Percentiles rank a stretch among this genome's conserved stretches.
Evolutionary conservation across 2,113 vertebrate species (phyloP).

Genomic region (Herpailurus yagouaroundi): DNA sequence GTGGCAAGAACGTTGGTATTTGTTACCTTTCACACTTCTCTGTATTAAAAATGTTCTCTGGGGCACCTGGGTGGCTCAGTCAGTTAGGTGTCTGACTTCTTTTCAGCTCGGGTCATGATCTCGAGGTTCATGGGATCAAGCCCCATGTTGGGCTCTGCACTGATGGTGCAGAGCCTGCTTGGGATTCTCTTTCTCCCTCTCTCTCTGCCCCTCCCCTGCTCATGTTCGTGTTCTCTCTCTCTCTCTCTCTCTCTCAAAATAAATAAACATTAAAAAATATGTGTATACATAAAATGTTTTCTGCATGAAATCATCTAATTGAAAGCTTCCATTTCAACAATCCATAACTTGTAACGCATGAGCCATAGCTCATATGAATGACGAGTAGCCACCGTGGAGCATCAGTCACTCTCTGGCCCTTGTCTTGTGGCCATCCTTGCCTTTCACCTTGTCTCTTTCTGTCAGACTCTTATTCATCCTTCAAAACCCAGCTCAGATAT

Average conservation of each 20-base stretch:
- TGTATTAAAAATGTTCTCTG: slow-evolving; percentile 5
- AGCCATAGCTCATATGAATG: background rate
- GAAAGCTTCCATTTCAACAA: background rate
- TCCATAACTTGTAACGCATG: background rate
- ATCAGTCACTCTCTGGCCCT: background rate
- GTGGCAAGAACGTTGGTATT: background rate
- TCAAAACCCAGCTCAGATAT: slow-evolving; percentile 23
- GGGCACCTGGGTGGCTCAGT: too few species aligned
- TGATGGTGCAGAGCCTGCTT: too few species aligned
- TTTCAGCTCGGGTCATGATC: too few species aligned
- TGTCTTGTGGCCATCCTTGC: background rate
- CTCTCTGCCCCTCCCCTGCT: too few species aligned
- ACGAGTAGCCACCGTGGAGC: background rate
- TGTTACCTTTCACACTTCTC: background rate
- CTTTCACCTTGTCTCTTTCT: background rate
- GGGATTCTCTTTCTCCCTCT: too few species aligned
- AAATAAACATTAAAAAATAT: background rate
- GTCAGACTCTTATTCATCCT: slow-evolving; percentile 41
- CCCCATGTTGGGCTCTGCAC: too few species aligned
- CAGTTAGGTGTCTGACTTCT: too few species aligned
- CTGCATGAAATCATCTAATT: background rate
- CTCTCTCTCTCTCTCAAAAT: too few species aligned
- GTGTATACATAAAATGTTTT: background rate
- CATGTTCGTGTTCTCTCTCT: too few species aligned
- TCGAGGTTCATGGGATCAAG: too few species aligned